Conservation (phyloP, 2,888 invertebrate genomes). For the Falcaria lacertinaria region DNA sequence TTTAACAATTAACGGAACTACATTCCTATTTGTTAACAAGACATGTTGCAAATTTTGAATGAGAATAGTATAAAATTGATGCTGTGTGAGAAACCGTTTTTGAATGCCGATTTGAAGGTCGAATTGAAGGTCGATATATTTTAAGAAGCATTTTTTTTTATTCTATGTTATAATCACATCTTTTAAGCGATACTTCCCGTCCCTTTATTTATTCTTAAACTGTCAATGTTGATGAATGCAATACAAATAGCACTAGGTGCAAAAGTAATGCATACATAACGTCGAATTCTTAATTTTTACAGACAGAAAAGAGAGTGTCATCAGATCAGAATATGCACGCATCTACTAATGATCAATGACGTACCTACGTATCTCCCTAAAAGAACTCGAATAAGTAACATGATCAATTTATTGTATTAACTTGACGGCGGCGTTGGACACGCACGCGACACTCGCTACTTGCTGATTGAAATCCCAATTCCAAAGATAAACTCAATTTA, state of each 20-base stretch:
- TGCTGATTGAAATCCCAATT: constrained; percentile 59
- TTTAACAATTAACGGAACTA: constrained; percentile 30
- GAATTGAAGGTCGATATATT: too few species aligned
- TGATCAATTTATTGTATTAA: constrained; percentile 63
- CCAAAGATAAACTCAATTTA: constrained; percentile 55
- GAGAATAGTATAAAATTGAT: background rate
- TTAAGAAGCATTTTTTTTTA: too few species aligned
- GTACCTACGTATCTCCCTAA: constrained; percentile 27
- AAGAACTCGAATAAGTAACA: constrained; percentile 40
- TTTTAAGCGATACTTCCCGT: too few species aligned
- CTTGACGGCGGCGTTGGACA: constrained; percentile 50
- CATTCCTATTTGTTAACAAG: constrained; percentile 8
- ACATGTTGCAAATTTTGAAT: background rate
- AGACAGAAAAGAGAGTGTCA: too few species aligned
- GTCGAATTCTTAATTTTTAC: too few species aligned
- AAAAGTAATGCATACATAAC: too few species aligned
- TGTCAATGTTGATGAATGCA: too few species aligned
- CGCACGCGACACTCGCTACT: constrained; percentile 30
- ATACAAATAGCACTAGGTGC: too few species aligned
- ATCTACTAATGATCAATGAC: background rate
- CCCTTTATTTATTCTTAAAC: too few species aligned
- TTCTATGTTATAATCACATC: too few species aligned
- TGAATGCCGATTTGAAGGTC: background rate
- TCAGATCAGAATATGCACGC: too few species aligned
- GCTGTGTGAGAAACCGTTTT: background rate